Evolutionary conservation across 2,888 invertebrate species (phyloP).

Genomic region (Balanococcus diminutus): DNA sequence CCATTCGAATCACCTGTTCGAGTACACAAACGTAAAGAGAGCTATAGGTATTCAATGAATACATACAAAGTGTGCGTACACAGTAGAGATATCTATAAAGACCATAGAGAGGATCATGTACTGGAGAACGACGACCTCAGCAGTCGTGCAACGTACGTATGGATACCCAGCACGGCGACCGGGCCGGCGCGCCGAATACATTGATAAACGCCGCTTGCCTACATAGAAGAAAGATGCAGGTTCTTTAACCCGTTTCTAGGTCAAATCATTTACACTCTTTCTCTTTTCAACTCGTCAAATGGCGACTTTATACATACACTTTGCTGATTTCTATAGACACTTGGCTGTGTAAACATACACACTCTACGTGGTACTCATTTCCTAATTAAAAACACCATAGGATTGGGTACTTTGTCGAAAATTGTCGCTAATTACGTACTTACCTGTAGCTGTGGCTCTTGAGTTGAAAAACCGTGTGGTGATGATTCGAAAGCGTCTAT

Average conservation of each 20-base stretch:
- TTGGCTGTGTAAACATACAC: not conserved
- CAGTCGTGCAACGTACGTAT: not conserved
- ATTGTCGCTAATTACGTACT: not conserved
- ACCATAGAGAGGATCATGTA: no score
- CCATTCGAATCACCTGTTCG: not conserved
- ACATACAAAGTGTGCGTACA: not conserved
- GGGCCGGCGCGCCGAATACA: constrained; percentile 14
- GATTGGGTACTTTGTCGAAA: not conserved
- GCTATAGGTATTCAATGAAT: not conserved
- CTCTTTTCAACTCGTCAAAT: constrained; percentile 39
- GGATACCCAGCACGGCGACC: not conserved
- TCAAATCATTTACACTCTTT: constrained; percentile 51
- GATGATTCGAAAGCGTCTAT: not conserved
- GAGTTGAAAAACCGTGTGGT: not conserved
- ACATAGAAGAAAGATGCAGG: constrained; percentile 49
- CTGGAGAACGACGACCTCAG: no score
- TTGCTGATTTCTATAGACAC: not conserved
- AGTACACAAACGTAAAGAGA: not conserved
- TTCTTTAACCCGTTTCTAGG: constrained; percentile 53
- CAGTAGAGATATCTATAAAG: not conserved
- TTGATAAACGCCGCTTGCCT: constrained; percentile 47
- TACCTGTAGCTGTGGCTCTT: no score
- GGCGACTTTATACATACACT: not conserved
- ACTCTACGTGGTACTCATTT: not conserved
- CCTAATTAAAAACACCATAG: not conserved